Evolutionary conservation across 2,797 vertebrate genomes (phyloP).

Genomic region (Echeneis naucrates): DNA sequence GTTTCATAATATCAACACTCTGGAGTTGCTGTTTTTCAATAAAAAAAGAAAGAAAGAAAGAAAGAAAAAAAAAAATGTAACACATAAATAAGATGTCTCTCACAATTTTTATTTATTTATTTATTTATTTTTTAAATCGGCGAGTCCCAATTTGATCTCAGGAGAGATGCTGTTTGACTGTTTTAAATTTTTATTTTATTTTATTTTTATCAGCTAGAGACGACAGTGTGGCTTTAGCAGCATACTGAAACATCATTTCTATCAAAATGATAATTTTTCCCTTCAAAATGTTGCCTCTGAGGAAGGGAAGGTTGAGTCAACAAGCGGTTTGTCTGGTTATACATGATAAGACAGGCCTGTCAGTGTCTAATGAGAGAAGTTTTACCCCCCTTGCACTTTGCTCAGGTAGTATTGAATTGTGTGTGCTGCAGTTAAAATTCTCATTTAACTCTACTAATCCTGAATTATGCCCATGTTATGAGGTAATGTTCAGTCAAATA

Average conservation of each 20-base stretch:
- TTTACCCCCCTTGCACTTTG: slow-evolving; percentile 59
- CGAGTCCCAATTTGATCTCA: slow-evolving; percentile 47
- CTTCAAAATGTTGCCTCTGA: slow-evolving; percentile 67
- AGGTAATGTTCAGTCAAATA: slow-evolving; percentile 22
- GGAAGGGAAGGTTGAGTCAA: slow-evolving; percentile 76
- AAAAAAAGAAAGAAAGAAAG: no score
- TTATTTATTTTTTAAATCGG: slow-evolving; percentile 43
- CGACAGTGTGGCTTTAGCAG: slow-evolving; percentile 51
- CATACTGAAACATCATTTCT: slow-evolving; percentile 68
- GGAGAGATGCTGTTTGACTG: slow-evolving; percentile 55
- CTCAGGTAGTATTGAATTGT: slow-evolving; percentile 53
- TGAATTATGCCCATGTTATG: slow-evolving; percentile 32
- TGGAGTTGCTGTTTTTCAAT: slow-evolving; percentile 31
- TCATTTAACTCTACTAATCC: slow-evolving; percentile 53
- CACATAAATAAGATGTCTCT: slow-evolving; percentile 28
- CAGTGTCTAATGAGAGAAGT: slow-evolving; percentile 70
- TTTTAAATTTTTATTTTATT: slow-evolving; percentile 30
- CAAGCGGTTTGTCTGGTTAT: slow-evolving; percentile 78
- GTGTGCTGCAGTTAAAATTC: slow-evolving; percentile 41
- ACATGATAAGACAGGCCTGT: slow-evolving; percentile 71
- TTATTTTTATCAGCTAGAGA: slow-evolving; percentile 65
- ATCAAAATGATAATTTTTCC: slow-evolving; percentile 78
- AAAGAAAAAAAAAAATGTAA: slow-evolving; percentile 9
- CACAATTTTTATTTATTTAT: no score
- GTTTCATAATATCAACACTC: slow-evolving; percentile 45